A percentile compares a stretch with the other conserved stretches of the same genome.
Conservation (phyloP, 2,888 invertebrate genomes). For the Leucoma salicis region DNA sequence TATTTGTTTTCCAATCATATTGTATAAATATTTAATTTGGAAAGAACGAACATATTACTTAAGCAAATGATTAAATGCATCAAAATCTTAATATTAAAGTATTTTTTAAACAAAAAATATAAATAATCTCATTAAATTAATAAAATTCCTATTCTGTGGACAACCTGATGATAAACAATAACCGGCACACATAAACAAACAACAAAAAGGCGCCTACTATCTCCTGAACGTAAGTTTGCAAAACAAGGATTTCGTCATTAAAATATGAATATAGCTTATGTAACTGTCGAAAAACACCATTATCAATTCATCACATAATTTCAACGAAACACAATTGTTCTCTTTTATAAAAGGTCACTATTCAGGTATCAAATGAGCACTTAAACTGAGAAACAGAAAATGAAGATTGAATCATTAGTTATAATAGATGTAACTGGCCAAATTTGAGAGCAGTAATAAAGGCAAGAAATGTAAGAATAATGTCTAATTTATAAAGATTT, state of each 20-base stretch:
- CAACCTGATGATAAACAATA: too few species aligned
- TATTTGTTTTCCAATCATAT: slow-evolving; percentile 70
- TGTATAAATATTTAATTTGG: slow-evolving; percentile 5
- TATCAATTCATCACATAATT: slow-evolving; percentile 52
- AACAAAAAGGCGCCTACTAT: too few species aligned
- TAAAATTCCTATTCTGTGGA: too few species aligned
- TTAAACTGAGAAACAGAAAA: slow-evolving; percentile 34
- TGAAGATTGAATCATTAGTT: slow-evolving; percentile 43
- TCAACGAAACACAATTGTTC: slow-evolving; percentile 50
- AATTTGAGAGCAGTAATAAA: background rate
- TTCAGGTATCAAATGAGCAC: slow-evolving; percentile 47
- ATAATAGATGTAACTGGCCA: slow-evolving; percentile 1
- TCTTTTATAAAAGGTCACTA: slow-evolving; percentile 56
- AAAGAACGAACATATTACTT: slow-evolving; percentile 29
- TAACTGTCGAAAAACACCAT: slow-evolving; percentile 42
- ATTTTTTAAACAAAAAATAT: too few species aligned
- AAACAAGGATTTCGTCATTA: too few species aligned
- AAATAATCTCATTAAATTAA: too few species aligned
- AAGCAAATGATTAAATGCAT: too few species aligned
- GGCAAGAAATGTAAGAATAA: background rate
- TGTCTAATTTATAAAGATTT: slow-evolving; percentile 13
- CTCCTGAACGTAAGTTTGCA: too few species aligned
- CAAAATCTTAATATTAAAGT: too few species aligned
- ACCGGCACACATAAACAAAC: too few species aligned
- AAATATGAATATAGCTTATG: too few species aligned